These are phyloP conservation scores for Aspidiotus destructor DNA, from an alignment of 2,888 invertebrate genomes.

Conservation along the genomic window DNA sequence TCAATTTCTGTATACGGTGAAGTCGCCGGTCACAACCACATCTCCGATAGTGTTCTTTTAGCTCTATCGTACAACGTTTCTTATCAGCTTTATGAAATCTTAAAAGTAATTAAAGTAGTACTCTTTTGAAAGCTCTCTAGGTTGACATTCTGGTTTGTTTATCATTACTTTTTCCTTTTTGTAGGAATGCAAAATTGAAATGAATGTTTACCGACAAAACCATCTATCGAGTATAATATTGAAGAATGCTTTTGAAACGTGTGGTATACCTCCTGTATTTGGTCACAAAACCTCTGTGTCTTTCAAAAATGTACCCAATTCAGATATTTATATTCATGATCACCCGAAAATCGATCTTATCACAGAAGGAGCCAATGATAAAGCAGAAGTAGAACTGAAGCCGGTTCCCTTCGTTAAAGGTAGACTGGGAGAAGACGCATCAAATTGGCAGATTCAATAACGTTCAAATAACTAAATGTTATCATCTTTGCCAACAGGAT, in stretches of 20 bases:
- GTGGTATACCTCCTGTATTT: conserved; percentile 14
- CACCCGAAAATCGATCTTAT: conserved; percentile 16
- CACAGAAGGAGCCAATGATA: conserved; percentile 10
- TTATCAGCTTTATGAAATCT: conserved; percentile 15
- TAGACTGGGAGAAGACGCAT: neutral
- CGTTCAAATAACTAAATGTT: neutral
- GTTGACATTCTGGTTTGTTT: neutral
- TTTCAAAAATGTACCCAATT: conserved; percentile 19
- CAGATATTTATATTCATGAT: conserved; percentile 21
- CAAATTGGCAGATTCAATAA: neutral
- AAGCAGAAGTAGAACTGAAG: conserved; percentile 8
- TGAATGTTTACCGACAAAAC: conserved; percentile 25
- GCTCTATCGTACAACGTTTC: conserved; percentile 20
- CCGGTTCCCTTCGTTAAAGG: conserved; percentile 14
- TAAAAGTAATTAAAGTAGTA: conserved; percentile 11
- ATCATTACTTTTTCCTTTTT: neutral
- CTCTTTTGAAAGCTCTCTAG: neutral
- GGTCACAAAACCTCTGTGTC: conserved; percentile 15
- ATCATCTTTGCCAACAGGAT: neutral
- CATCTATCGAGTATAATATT: conserved; percentile 16
- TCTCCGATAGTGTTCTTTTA: conserved; percentile 11
- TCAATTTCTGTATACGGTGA: conserved; percentile 21
- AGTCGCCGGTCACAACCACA: conserved; percentile 9
- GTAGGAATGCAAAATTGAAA: conserved; percentile 20
- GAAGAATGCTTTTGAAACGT: conserved; percentile 22